Base-by-base conservation (phyloP, 2,797 vertebrate genomes). In the Acipenser transmontanus region DNA sequence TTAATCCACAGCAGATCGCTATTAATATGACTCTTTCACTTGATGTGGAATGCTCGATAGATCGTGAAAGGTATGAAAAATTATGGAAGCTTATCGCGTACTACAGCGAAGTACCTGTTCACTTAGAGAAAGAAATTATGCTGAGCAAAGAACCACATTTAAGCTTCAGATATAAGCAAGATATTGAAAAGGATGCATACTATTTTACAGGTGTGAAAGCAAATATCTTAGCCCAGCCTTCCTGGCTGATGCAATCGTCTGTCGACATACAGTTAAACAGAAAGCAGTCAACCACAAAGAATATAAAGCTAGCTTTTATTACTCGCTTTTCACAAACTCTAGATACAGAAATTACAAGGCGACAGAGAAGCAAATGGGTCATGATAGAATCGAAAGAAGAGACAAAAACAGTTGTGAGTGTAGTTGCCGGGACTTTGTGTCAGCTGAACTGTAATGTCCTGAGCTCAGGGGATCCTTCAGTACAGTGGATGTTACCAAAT, bases 41-140 rank as follows among this genome's bases (percentile, higher is more conserved):
- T 66, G 90, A 92, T 72, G 74, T 97, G 0, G 86, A 89, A 47
- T 98, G 96, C 34, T 82, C 88, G 0, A 91, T 97, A 70, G 91
- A 91, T 6, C 80, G 93, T 68, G 88, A 85, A 6, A 90, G 82
- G 64, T 96, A 97, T 12, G 93, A 97, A 73, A 88, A 84, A 5
- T 69, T 98, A 0, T 98, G 96, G 96, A 91, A 93, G 51, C 82
- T 98, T 7, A 91, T 98, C 6, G 96, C 95, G 0, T 98, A 98
- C 68, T 98, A 98, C 73, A 96, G 94, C 61, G 93, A 87, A 49
- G 87, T 91, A 0, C 93, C 96, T 1, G 92, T 94, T 3, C 93
- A 86, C 59, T 73, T 97, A 66, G 78, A 88, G 74, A 88, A 85
- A 2, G 91, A 86, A 4, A 0, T 66, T 2, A 65, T 83, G 73